These are phyloP conservation scores for Python bivittatus DNA, from an alignment of 2,113 vertebrate genomes.

Conservation along the genomic window DNA sequence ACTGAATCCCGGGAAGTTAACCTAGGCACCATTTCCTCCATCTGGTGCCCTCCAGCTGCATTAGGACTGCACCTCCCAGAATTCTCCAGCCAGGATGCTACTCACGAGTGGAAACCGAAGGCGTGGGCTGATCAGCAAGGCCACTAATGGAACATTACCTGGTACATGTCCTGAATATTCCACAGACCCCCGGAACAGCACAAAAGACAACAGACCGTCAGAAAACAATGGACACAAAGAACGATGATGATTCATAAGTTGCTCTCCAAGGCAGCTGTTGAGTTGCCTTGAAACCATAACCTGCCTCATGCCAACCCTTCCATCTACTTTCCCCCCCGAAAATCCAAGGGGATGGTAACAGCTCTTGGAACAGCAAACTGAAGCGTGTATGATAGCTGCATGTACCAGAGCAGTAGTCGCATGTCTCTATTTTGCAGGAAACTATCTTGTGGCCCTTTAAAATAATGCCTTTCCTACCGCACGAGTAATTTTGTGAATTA, in stretches of 20 bases:
- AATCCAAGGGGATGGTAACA: background rate
- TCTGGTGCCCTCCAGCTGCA: background rate
- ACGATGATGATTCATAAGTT: slow-evolving; percentile 62
- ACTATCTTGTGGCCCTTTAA: background rate
- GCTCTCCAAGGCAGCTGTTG: slow-evolving; percentile 31
- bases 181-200: slow-evolving; percentile 88
- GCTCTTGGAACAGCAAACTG: background rate
- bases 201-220: slow-evolving; percentile 88
- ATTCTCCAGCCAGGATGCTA: slow-evolving; percentile 71
- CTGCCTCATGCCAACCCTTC: slow-evolving; percentile 25
- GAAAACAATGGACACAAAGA: slow-evolving; percentile 70
- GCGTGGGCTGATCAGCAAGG: slow-evolving; percentile 63
- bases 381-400: background rate
- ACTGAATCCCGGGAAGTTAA: background rate
- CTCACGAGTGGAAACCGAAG: slow-evolving; percentile 65
- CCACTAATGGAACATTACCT: slow-evolving; percentile 87
- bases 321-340: background rate
- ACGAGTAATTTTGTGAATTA: background rate
- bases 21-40: background rate
- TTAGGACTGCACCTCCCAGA: slow-evolving; percentile 77
- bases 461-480: background rate
- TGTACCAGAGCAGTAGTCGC: background rate
- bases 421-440: background rate
- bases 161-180: slow-evolving; percentile 94
- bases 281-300: slow-evolving; percentile 31